These are phyloP conservation scores for Arbacia lixula DNA, from an alignment of 53 echinoderm and acorn worm genomes.

Conservation along the genomic window DNA sequence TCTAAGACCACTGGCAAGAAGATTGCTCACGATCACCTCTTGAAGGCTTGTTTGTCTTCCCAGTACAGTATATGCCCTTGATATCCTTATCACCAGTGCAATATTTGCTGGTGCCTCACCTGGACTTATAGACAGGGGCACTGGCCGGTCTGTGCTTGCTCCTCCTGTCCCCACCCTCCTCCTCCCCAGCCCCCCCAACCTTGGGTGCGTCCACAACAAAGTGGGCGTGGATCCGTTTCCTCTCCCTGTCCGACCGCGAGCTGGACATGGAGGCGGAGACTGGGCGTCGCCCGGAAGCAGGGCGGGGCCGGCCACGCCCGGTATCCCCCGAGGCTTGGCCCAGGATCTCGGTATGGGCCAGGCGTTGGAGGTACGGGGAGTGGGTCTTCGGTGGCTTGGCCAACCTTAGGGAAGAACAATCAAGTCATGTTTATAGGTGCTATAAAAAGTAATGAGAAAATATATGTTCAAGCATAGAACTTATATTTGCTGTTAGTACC, in stretches of 20 bases:
- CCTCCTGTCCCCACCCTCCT: constrained; percentile 38
- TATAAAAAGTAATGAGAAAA: too few species aligned
- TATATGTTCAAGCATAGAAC: too few species aligned
- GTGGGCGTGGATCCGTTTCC: constrained; percentile 76
- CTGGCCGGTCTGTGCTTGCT: constrained; percentile 72
- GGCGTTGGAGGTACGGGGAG: constrained; percentile 85
- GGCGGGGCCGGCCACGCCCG: constrained; percentile 38
- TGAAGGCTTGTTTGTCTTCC: too few species aligned
- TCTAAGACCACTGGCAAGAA: too few species aligned
- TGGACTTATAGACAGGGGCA: constrained; percentile 82
- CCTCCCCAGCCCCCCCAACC: constrained; percentile 64
- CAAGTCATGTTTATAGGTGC: too few species aligned
- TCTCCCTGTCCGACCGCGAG: constrained; percentile 61
- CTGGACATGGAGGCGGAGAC: constrained; percentile 39
- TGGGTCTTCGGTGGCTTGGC: constrained; percentile 60
- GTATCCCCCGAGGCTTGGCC: constrained; percentile 34
- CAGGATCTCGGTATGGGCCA: constrained; percentile 66
- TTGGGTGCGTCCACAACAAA: constrained; percentile 67
- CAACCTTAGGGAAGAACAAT: not conserved
- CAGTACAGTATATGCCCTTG: too few species aligned
- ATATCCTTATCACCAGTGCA: too few species aligned
- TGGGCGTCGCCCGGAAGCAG: constrained; percentile 50
- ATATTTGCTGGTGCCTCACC: not conserved
- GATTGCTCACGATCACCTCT: too few species aligned
- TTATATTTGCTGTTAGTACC: too few species aligned